phyloP scores from a whole-genome alignment of 2,113 vertebrate genomes.

The Motacilla alba region DNA sequence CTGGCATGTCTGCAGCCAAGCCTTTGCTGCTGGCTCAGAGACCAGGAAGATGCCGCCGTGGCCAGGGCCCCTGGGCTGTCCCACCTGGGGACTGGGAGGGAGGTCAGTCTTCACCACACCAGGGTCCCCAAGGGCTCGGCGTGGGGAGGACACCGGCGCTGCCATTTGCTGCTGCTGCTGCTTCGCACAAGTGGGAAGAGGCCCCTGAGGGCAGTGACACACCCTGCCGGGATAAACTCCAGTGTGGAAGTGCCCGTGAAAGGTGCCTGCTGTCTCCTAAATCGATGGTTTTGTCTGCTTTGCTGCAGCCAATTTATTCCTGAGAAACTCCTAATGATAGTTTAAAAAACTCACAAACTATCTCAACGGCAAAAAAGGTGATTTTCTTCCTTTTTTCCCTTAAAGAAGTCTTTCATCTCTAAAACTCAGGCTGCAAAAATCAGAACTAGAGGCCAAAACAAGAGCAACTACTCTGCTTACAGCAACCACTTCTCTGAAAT shows the following conservation, averaged over 20 bases:
- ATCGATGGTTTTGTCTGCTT: not conserved
- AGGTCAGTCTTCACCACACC: not conserved
- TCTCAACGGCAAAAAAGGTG: not conserved
- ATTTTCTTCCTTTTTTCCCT: not conserved
- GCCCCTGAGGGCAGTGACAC: not conserved
- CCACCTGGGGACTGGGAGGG: not conserved
- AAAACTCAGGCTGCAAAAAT: constrained; percentile 29
- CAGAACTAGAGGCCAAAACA: constrained; percentile 31
- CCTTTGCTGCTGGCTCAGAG: not conserved
- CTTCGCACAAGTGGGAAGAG: not conserved
- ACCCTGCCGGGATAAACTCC: not conserved
- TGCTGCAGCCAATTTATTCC: constrained; percentile 37
- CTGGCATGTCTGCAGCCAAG: not conserved
- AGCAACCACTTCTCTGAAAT: constrained; percentile 18
- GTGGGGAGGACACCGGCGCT: accelerated
- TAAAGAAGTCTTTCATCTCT: not conserved
- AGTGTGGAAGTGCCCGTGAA: not conserved
- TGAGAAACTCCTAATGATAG: constrained; percentile 45
- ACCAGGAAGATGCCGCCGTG: not conserved
- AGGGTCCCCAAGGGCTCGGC: accelerated
- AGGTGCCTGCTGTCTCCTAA: not conserved
- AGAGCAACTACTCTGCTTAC: constrained; percentile 14
- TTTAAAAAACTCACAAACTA: constrained; percentile 16
- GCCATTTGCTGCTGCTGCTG: not conserved
- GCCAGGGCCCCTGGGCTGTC: not conserved